phyloP scores from a whole-genome alignment of 2,797 vertebrate genomes.

The Siniperca scherzeri region DNA sequence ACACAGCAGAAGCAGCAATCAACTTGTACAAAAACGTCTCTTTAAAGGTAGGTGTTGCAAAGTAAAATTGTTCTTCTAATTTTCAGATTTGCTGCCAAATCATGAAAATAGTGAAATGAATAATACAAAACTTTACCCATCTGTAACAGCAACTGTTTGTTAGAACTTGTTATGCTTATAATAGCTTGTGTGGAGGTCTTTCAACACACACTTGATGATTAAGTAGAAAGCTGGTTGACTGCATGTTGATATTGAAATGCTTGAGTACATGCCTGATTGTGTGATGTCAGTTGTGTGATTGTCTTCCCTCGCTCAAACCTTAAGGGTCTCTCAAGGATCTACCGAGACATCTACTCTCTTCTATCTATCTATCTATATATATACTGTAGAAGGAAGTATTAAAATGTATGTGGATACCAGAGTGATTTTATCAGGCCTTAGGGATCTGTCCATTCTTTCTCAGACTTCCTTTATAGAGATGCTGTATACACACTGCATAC shows the following conservation, averaged over 20 bases:
- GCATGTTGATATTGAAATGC: slow-evolving; percentile 23
- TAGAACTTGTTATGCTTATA: not conserved
- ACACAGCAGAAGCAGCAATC: slow-evolving; percentile 55
- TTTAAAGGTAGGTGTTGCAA: slow-evolving; percentile 79
- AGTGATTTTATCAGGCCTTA: slow-evolving; percentile 45
- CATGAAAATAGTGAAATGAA: slow-evolving; percentile 5
- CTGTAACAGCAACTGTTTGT: not conserved
- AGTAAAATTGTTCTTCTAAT: slow-evolving; percentile 29
- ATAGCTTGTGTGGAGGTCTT: slow-evolving; percentile 25
- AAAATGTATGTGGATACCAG: slow-evolving; percentile 14
- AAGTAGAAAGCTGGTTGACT: slow-evolving; percentile 39
- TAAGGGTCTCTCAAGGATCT: slow-evolving; percentile 16
- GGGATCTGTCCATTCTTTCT: slow-evolving; percentile 30
- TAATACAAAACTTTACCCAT: not conserved
- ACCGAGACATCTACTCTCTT: not conserved
- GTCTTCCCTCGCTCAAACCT: slow-evolving; percentile 23
- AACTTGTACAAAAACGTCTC: slow-evolving; percentile 57
- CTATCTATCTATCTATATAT: not conserved
- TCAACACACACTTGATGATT: slow-evolving; percentile 36
- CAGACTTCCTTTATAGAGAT: slow-evolving; percentile 26
- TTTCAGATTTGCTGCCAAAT: slow-evolving; percentile 19
- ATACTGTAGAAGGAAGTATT: slow-evolving; percentile 6
- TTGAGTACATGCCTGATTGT: slow-evolving; percentile 16
- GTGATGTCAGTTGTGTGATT: slow-evolving; percentile 31
- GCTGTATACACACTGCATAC: slow-evolving; percentile 22